Evolutionary conservation across 1,140 invertebrate species (phyloP).

Genomic region (Eupristina koningsbergeri): DNA sequence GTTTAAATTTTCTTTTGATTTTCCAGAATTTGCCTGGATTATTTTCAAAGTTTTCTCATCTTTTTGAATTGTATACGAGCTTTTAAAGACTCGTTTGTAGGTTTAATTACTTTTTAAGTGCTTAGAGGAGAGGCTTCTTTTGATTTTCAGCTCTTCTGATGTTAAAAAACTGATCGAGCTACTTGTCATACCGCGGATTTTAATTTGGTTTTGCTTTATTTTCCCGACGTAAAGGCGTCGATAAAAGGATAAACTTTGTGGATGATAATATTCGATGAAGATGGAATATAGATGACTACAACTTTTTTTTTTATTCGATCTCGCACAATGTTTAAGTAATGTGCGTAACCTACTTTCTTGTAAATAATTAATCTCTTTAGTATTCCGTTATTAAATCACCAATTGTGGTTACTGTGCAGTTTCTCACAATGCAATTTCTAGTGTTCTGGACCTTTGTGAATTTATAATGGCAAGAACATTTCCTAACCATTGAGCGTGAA

Average conservation of each 20-base stretch:
- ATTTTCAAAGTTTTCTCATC: no score
- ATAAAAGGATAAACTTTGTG: no score
- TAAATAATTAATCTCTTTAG: background rate
- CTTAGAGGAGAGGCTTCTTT: background rate
- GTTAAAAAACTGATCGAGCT: background rate
- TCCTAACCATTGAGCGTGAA: background rate
- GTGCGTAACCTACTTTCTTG: background rate
- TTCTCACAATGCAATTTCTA: background rate
- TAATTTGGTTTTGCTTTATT: background rate
- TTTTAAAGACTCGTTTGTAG: background rate
- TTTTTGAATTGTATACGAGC: no score
- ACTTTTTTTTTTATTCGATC: no score
- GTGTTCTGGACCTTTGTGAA: background rate
- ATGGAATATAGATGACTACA: no score
- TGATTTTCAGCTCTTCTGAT: background rate
- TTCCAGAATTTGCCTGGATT: no score
- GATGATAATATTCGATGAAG: no score
- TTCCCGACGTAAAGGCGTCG: no score
- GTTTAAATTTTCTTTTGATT: no score
- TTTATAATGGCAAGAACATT: background rate
- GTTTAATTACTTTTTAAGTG: conserved; percentile 6
- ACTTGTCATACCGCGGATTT: background rate
- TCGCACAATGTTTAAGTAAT: background rate
- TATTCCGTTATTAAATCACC: background rate
- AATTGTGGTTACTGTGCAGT: background rate